phyloP scores from a whole-genome alignment of 2,888 invertebrate species.

The Oithona nana region DNA sequence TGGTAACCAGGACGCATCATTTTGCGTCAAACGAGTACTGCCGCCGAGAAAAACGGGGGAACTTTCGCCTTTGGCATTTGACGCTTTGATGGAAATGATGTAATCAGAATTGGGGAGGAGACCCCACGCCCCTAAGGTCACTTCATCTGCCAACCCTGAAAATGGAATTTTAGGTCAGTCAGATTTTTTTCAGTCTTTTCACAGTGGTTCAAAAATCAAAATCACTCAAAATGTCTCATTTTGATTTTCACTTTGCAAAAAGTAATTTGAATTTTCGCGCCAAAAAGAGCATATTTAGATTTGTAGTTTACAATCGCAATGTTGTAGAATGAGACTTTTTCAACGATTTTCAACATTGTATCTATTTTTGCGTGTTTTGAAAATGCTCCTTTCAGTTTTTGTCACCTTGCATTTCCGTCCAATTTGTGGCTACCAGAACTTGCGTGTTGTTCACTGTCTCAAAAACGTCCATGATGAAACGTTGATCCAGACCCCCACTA shows the following conservation, averaged over 20 bases:
- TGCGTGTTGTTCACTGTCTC: slow-evolving; percentile 13
- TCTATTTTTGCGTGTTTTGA: no score
- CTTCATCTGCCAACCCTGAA: no score
- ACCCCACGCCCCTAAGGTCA: background rate
- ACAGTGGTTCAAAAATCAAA: no score
- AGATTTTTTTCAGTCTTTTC: no score
- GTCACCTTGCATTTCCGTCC: background rate
- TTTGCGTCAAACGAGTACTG: background rate
- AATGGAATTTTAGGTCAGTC: no score
- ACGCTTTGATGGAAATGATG: slow-evolving; percentile 12
- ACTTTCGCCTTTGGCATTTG: slow-evolving; percentile 11
- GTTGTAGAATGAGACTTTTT: no score
- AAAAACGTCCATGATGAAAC: slow-evolving; percentile 14
- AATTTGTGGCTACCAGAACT: slow-evolving; percentile 8
- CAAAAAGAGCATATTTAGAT: no score
- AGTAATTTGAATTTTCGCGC: no score
- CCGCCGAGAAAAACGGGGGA: slow-evolving; percentile 14
- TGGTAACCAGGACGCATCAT: background rate
- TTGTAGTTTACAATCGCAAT: no score
- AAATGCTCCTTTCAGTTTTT: background rate
- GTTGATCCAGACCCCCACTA: slow-evolving; percentile 12
- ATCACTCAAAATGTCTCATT: no score
- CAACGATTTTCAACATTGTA: no score
- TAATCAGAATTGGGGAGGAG: slow-evolving; percentile 11
- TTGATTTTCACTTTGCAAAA: no score